Percentiles rank a stretch among this genome's conserved stretches.
Evolutionary conservation across 2,113 vertebrate genomes (phyloP).

Genomic region (Bubo bubo): DNA sequence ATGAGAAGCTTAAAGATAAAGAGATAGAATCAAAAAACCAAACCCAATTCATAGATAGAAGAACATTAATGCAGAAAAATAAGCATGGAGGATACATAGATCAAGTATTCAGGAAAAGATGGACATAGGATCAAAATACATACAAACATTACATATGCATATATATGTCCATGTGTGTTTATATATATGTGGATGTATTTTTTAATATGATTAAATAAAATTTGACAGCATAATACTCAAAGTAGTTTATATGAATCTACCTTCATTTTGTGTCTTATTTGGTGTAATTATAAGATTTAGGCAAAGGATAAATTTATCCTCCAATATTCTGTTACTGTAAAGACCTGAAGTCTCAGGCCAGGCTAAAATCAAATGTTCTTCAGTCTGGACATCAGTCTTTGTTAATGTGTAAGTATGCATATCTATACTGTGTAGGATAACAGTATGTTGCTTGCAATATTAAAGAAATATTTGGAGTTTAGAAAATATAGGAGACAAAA

Average conservation of each 20-base stretch:
- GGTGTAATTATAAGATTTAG: background rate
- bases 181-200: background rate
- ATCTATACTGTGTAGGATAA: background rate
- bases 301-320: background rate
- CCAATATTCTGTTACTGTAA: background rate
- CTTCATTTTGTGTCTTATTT: background rate
- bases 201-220: background rate
- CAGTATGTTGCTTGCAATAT: background rate
- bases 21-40: rapidly evolving
- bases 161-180: background rate
- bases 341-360: background rate
- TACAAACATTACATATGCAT: background rate
- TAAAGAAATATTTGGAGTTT: background rate
- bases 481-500: background rate
- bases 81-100: background rate
- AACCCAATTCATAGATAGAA: background rate
- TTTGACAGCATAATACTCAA: background rate
- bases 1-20: background rate
- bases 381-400: too few species aligned
- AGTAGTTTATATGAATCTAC: background rate
- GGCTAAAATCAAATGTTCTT: background rate
- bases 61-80: background rate
- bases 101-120: background rate
- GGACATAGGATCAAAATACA: background rate
- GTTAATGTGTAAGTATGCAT: background rate